Conservation (phyloP, 2,888 invertebrate species). For the Drosophila subquinaria region DNA sequence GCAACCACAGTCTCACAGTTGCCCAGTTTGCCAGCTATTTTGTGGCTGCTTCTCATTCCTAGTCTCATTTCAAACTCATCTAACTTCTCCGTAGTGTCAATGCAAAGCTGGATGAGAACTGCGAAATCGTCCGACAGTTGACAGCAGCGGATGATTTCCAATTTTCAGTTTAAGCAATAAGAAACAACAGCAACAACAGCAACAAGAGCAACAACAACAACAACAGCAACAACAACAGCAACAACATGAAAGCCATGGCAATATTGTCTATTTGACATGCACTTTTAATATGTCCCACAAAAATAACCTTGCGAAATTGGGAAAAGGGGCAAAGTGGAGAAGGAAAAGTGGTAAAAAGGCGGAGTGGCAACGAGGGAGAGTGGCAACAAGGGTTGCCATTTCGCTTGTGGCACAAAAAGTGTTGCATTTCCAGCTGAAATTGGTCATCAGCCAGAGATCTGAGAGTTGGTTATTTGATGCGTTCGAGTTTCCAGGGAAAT, state of each 20-base stretch:
- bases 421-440: constrained; percentile 34
- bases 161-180: constrained; percentile 63
- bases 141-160: constrained; percentile 55
- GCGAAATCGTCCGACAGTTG: constrained; percentile 49
- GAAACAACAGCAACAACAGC: constrained; percentile 27
- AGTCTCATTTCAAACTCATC: neutral
- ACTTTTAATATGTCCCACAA: constrained; percentile 74
- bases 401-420: constrained; percentile 11
- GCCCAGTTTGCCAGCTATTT: constrained; percentile 12
- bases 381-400: neutral
- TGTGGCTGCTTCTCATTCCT: neutral
- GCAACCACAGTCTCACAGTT: neutral
- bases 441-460: constrained; percentile 27
- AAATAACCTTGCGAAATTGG: constrained; percentile 26
- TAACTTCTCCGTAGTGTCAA: constrained; percentile 42
- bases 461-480: constrained; percentile 22
- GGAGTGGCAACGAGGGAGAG: neutral
- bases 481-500: neutral
- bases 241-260: constrained; percentile 30
- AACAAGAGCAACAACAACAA: constrained; percentile 13
- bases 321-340: neutral
- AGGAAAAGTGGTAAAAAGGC: neutral
- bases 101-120: constrained; percentile 57
- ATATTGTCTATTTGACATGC: constrained; percentile 75
- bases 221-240: constrained; percentile 14